phyloP scores from a whole-genome alignment of 1,140 invertebrate genomes.

The Arctopsyche grandis region DNA sequence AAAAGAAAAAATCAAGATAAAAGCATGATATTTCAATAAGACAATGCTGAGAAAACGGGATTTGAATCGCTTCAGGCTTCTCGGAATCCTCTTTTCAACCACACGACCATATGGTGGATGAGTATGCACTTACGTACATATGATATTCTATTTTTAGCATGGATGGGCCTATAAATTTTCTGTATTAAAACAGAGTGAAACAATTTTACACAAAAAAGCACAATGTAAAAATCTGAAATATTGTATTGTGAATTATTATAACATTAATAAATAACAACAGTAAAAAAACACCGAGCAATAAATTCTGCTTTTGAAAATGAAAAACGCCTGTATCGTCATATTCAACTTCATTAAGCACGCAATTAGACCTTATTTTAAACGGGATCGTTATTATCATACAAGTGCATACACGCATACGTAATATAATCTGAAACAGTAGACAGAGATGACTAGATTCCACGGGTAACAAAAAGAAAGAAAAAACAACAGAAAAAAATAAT shows the following conservation, averaged over 20 bases:
- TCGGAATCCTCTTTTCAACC: constrained; percentile 17
- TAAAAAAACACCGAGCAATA: too few relatives aligned
- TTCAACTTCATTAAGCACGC: background rate
- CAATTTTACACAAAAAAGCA: too few relatives aligned
- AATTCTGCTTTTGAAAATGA: too few relatives aligned
- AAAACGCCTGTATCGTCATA: background rate
- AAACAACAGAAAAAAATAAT: background rate
- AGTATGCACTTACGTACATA: background rate
- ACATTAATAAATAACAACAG: too few relatives aligned
- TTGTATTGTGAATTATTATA: too few relatives aligned
- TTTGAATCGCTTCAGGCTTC: constrained; percentile 13
- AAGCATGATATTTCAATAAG: constrained; percentile 34
- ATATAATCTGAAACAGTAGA: background rate
- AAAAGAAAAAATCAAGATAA: constrained; percentile 25
- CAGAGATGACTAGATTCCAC: too few relatives aligned
- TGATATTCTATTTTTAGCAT: background rate
- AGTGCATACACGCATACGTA: too few relatives aligned
- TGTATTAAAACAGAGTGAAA: too few relatives aligned
- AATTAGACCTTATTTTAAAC: too few relatives aligned
- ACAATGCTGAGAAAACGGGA: constrained; percentile 34
- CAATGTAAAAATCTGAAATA: too few relatives aligned
- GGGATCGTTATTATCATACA: too few relatives aligned
- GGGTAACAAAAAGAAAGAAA: background rate
- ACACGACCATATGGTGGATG: constrained; percentile 18
- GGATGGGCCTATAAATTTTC: too few relatives aligned